Conservation (phyloP, 2,888 invertebrate species). For the Meta bourneti region DNA sequence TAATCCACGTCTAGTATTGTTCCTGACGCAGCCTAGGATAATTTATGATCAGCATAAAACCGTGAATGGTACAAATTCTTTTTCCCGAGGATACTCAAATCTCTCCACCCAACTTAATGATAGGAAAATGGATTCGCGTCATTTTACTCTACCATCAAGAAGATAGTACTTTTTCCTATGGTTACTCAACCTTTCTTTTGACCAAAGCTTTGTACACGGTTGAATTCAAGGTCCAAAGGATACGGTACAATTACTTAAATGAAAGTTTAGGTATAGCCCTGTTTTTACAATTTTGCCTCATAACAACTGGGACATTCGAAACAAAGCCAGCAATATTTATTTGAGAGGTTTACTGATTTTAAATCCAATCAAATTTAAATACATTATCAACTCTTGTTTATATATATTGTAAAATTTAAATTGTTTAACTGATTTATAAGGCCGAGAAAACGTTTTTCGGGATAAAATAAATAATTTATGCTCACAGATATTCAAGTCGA, state of each 20-base stretch:
- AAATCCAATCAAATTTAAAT: too few species aligned
- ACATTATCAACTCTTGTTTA: too few species aligned
- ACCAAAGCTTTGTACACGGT: background rate
- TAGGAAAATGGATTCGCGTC: constrained; percentile 44
- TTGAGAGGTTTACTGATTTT: too few species aligned
- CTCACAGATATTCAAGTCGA: too few species aligned
- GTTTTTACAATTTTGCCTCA: too few species aligned
- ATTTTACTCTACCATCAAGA: background rate
- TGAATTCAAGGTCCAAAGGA: background rate
- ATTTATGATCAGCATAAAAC: constrained; percentile 61
- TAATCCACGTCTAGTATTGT: constrained; percentile 61
- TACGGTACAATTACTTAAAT: background rate
- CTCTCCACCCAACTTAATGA: constrained; percentile 39
- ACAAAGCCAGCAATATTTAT: too few species aligned
- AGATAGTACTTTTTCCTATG: background rate
- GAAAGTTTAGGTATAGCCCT: background rate
- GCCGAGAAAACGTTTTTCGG: too few species aligned
- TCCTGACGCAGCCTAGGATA: constrained; percentile 36
- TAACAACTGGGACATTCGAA: too few species aligned
- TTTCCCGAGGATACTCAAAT: constrained; percentile 31
- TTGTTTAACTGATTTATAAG: too few species aligned
- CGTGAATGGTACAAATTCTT: constrained; percentile 43
- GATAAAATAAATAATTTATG: too few species aligned
- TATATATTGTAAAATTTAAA: too few species aligned
- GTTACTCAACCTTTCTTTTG: background rate